Evolutionary conservation across 2,797 vertebrate genomes (phyloP).

Genomic region (Epinephelus malabaricus): DNA sequence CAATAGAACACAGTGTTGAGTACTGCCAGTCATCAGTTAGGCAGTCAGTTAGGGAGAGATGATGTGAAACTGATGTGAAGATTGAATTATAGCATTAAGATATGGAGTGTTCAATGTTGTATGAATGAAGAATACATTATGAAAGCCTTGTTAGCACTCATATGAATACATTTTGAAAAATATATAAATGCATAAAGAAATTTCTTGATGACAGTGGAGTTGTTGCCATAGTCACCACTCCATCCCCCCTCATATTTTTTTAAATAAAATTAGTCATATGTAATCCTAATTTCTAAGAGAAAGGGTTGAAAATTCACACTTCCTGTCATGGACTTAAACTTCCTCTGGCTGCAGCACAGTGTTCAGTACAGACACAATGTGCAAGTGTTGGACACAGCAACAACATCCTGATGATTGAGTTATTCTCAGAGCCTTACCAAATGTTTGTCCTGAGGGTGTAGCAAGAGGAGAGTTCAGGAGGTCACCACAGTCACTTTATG

Average conservation of each 20-base stretch:
- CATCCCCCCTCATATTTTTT: not conserved
- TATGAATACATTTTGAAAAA: not conserved
- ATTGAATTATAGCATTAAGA: not conserved
- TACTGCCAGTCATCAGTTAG: constrained; percentile 5
- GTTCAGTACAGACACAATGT: not conserved
- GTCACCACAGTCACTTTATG: not conserved
- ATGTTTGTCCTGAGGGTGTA: not conserved
- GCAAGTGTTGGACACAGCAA: not conserved
- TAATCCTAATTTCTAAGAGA: not conserved
- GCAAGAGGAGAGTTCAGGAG: not conserved
- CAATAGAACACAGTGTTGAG: constrained; percentile 31
- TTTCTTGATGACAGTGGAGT: no score
- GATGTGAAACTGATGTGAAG: no score
- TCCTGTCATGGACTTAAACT: not conserved
- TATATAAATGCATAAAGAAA: not conserved
- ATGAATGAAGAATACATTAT: constrained; percentile 2
- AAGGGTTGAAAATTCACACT: not conserved
- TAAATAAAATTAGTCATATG: not conserved
- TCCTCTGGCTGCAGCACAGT: not conserved
- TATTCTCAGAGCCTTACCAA: not conserved
- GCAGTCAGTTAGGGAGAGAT: no score
- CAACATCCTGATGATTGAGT: not conserved
- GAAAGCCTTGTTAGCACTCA: not conserved
- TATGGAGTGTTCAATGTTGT: not conserved
- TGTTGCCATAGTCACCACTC: no score